phyloP scores from a whole-genome alignment of 1,140 invertebrate species.

The Scaptomyza hsui region DNA sequence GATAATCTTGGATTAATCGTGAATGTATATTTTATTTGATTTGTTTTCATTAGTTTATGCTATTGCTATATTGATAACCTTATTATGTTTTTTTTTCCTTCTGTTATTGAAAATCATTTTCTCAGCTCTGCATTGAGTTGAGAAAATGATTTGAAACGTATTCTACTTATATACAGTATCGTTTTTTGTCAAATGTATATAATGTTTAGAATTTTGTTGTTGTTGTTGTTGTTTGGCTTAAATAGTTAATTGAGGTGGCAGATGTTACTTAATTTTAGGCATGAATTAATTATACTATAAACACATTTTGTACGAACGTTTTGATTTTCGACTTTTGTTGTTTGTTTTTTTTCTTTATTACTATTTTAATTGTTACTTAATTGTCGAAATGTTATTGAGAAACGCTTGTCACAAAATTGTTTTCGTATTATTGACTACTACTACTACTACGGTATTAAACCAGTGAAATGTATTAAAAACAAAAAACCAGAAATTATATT shows the following conservation, averaged over 20 bases:
- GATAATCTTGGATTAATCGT: neutral
- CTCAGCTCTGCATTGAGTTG: neutral
- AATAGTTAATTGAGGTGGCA: slow-evolving; percentile 19
- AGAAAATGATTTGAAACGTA: neutral
- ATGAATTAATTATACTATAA: neutral
- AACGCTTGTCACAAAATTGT: neutral
- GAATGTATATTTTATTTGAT: too few relatives aligned
- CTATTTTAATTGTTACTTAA: too few relatives aligned
- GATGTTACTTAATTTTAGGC: slow-evolving; percentile 22
- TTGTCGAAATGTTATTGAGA: slow-evolving; percentile 5
- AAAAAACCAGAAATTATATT: slow-evolving; percentile 15
- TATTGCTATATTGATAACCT: neutral
- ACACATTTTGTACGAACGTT: neutral
- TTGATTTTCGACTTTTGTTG: neutral
- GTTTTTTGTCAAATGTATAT: neutral
- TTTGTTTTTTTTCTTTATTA: neutral
- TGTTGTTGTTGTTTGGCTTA: slow-evolving; percentile 24
- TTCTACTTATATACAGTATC: neutral
- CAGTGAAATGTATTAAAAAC: slow-evolving; percentile 27
- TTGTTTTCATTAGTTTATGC: slow-evolving; percentile 4
- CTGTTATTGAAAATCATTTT: neutral
- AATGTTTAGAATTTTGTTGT: slow-evolving; percentile 51
- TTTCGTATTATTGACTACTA: neutral
- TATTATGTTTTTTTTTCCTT: too few relatives aligned
- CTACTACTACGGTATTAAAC: neutral